Evolutionary conservation across 2,113 vertebrate genomes (phyloP).

Genomic region (Edolisoma coerulescens): DNA sequence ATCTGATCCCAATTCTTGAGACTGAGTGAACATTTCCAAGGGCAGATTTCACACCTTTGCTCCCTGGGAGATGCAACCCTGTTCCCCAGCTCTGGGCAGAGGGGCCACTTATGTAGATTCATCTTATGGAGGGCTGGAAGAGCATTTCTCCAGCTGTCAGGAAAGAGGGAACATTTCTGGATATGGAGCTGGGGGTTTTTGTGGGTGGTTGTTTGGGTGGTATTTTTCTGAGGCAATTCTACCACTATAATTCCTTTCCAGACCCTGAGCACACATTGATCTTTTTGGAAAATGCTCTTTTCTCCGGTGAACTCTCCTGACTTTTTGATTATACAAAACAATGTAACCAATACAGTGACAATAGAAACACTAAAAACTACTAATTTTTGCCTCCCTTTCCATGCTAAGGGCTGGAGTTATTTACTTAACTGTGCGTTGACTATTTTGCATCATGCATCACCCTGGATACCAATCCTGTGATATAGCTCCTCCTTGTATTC

Average conservation of each 20-base stretch:
- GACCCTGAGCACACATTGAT: background rate
- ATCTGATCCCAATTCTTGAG: background rate
- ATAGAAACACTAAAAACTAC: background rate
- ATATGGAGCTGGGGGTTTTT: background rate
- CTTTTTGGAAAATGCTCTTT: background rate
- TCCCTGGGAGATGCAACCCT: background rate
- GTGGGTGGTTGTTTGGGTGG: no score
- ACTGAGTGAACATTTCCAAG: background rate
- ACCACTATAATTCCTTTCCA: background rate
- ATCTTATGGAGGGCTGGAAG: background rate
- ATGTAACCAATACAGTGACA: background rate
- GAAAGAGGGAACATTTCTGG: background rate
- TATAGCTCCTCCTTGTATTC: background rate
- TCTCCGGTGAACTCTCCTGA: background rate
- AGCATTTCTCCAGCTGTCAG: background rate
- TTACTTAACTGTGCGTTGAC: background rate
- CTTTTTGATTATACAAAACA: background rate
- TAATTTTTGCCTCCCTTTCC: background rate
- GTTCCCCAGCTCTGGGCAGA: background rate
- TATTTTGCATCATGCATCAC: background rate
- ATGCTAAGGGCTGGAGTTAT: background rate
- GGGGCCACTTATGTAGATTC: rapidly evolving
- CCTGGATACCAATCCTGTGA: background rate
- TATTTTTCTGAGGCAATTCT: no score
- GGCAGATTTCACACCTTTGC: background rate